Conservation (phyloP, 2,113 vertebrate species). For the Hypocryptadius cinnamomeus region DNA sequence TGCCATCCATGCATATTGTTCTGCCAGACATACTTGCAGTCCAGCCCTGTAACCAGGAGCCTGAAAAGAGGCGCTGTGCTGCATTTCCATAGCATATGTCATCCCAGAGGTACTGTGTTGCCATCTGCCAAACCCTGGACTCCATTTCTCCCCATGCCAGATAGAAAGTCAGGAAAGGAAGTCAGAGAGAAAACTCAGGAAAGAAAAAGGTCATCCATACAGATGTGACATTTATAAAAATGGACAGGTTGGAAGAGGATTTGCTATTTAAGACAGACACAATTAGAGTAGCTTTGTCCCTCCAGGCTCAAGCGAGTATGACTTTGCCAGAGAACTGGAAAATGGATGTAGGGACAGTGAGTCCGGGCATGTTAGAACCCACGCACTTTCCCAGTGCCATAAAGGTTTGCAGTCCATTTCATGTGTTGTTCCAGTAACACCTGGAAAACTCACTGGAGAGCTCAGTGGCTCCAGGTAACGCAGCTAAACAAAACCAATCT, state of each 20-base stretch:
- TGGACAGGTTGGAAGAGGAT: background rate
- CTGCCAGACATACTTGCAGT: background rate
- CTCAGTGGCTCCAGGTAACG: fast-evolving
- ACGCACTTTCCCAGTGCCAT: background rate
- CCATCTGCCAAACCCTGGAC: background rate
- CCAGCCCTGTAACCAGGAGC: background rate
- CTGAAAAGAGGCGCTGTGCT: background rate
- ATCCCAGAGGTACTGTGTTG: background rate
- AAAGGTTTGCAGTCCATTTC: background rate
- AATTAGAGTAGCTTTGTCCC: background rate
- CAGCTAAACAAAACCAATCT: background rate
- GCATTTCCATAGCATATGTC: background rate
- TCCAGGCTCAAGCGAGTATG: background rate
- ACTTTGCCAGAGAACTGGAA: background rate
- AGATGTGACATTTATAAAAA: slow-evolving; percentile 1
- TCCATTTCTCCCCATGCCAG: background rate
- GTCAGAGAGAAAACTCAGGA: background rate
- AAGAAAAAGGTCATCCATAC: background rate
- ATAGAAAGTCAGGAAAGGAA: too few relatives aligned
- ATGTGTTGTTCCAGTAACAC: background rate
- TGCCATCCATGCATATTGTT: background rate
- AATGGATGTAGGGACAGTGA: background rate
- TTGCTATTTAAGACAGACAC: background rate
- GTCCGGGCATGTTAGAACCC: background rate
- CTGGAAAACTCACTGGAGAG: background rate